Base-by-base conservation (phyloP, 1,140 invertebrate species). In the Thereuonema tuberculata region DNA sequence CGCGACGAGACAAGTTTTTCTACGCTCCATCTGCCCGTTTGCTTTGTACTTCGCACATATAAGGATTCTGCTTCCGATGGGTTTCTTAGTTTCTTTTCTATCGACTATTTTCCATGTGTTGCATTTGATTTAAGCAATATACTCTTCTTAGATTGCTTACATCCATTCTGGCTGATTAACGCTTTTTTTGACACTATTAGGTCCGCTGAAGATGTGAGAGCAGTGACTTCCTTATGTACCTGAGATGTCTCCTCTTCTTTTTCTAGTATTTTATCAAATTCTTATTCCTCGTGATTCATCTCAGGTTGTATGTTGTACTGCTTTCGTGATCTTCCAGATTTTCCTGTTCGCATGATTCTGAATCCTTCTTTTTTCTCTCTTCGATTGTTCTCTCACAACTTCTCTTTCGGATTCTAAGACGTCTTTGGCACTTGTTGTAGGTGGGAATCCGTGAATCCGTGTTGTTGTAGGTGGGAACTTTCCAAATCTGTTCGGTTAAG, bases 1-100 rank as follows among this genome's bases (percentile, higher is more conserved):
- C 2, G 65, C 68, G 0, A 77, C 72, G 25, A 76, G 64, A 26
- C 73, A 29, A 3, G 71, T 69, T 65, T 73, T 75, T 15, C 59
- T 63, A 29, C 71, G 65, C 59, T 68, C 66, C 56, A 64, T 61
- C 59, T 72, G 17, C 20, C 70, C 67, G 56, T 69, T 57, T 20
- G 56, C 56, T 63, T 67, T 67, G 29, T 24, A 62, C 53, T 66
- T 72, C 20, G 68, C 64, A n/a, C 58, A 65, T 69, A 67, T 68
- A 20, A 75, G 68, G 71, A 71, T 75, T 66, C 60, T 59, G 60
- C 65, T 71, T 69, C 53, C 66, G 25, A 73, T 63, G 9, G 49
- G 49, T 28, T 56, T 67, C 49, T 57, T 61, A 48, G 58, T 56
- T 46, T 31, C 1, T 23, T 68, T 69, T 59, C 65, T 61, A 15